These are phyloP conservation scores for Pluvialis apricaria DNA, from an alignment of 2,113 vertebrate species.

Conservation along the genomic window DNA sequence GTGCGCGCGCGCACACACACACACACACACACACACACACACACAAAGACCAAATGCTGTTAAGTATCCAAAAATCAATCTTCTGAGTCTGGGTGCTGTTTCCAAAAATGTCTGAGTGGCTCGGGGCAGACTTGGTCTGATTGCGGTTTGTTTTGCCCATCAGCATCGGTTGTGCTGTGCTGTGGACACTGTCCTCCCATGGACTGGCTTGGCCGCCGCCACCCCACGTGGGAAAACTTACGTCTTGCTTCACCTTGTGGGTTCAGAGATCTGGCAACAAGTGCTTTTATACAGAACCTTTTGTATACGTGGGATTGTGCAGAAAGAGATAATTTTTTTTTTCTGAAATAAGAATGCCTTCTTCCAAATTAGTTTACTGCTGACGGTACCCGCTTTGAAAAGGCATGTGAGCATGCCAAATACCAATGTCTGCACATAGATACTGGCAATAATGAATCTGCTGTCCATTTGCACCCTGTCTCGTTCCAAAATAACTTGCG, in stretches of 20 bases:
- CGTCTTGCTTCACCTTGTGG: not conserved
- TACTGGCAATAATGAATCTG: not conserved
- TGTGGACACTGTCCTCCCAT: not conserved
- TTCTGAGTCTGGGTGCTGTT: not conserved
- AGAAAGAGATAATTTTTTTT: not conserved
- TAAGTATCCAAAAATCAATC: not conserved
- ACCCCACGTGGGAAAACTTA: not conserved
- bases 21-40: too few species aligned
- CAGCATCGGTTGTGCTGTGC: not conserved
- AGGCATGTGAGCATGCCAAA: not conserved
- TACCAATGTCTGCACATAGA: not conserved
- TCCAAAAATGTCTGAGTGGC: not conserved
- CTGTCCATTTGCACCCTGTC: not conserved
- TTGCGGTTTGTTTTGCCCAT: not conserved
- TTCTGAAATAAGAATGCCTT: not conserved
- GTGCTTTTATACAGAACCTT: not conserved
- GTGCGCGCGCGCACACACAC: too few species aligned
- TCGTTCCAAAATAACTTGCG: not conserved
- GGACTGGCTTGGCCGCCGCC: not conserved
- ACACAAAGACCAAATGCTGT: not conserved
- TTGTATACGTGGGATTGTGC: not conserved
- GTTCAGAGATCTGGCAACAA: not conserved
- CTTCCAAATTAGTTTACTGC: conserved; percentile 1
- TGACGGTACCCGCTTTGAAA: not conserved
- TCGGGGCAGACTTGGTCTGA: not conserved